Evolutionary conservation across 1,140 invertebrate species (phyloP).

Genomic region (Pemphigus obesinymphae): DNA sequence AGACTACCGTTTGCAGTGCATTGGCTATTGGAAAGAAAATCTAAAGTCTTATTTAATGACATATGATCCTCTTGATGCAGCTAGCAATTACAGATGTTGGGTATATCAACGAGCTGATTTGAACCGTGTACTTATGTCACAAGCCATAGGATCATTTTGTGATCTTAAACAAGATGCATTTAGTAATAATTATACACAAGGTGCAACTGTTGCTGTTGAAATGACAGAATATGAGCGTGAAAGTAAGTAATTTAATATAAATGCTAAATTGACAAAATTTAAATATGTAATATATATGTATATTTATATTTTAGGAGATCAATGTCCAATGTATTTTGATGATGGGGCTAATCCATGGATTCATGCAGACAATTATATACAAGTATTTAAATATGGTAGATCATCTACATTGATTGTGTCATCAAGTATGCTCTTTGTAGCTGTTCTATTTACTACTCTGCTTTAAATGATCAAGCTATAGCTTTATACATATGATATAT

Average conservation of each 20-base stretch:
- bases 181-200: slow-evolving; percentile 80
- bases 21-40: slow-evolving; percentile 98
- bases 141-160: slow-evolving; percentile 86
- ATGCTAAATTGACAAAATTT: not conserved
- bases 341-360: slow-evolving; percentile 82
- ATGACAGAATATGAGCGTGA: slow-evolving; percentile 90
- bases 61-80: slow-evolving; percentile 91
- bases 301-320: slow-evolving; percentile 62
- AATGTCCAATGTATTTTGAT: slow-evolving; percentile 92
- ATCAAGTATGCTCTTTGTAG: not conserved
- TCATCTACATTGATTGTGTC: slow-evolving; percentile 11
- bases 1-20: slow-evolving; percentile 95
- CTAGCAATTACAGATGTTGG: slow-evolving; percentile 95
- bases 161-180: slow-evolving; percentile 83
- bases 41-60: slow-evolving; percentile 94
- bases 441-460: not conserved
- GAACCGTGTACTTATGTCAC: slow-evolving; percentile 82
- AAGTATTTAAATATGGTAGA: slow-evolving; percentile 38
- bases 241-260: slow-evolving; percentile 56
- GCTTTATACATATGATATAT: too few species aligned
- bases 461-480: not conserved
- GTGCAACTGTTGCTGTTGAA: slow-evolving; percentile 82
- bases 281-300: not conserved
- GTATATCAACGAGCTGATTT: slow-evolving; percentile 92
- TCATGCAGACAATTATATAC: slow-evolving; percentile 29